These are phyloP conservation scores for Cinara cedri DNA, from an alignment of 2,888 invertebrate genomes.

Conservation along the genomic window DNA sequence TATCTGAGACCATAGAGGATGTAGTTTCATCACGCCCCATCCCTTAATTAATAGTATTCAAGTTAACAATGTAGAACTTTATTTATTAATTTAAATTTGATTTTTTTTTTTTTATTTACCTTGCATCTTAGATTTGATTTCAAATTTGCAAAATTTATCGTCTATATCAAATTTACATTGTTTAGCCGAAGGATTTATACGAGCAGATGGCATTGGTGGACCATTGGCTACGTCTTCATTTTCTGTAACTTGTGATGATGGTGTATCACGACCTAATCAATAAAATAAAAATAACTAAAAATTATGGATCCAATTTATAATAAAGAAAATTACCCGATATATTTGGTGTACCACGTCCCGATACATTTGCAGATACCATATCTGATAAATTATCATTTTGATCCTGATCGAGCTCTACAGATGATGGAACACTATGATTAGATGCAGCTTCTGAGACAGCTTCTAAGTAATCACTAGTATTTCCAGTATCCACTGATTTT, in stretches of 20 bases:
- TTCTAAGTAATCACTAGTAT: constrained; percentile 91
- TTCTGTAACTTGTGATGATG: constrained; percentile 89
- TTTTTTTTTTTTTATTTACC: constrained; percentile 61
- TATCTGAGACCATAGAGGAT: constrained; percentile 96
- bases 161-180: constrained; percentile 94
- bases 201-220: constrained; percentile 63
- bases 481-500: constrained; percentile 64
- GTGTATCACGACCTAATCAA: constrained; percentile 85
- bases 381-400: constrained; percentile 90
- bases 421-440: constrained; percentile 89
- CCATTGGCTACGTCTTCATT: constrained; percentile 67
- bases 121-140: constrained; percentile 76
- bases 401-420: constrained; percentile 86
- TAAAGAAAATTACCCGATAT: constrained; percentile 73
- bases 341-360: constrained; percentile 90
- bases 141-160: constrained; percentile 98
- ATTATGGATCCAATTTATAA: background rate
- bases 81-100: constrained; percentile 1
- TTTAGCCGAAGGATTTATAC: constrained; percentile 65
- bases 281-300: constrained; percentile 29
- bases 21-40: constrained; percentile 90
- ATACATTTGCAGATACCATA: constrained; percentile 95
- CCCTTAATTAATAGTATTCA: constrained; percentile 60
- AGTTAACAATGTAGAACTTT: background rate
- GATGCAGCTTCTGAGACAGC: constrained; percentile 95